Evolutionary conservation across 2,888 invertebrate genomes (phyloP), one percentile per base, ranked within the genome.

Genomic region (Acleris literana): DNA sequence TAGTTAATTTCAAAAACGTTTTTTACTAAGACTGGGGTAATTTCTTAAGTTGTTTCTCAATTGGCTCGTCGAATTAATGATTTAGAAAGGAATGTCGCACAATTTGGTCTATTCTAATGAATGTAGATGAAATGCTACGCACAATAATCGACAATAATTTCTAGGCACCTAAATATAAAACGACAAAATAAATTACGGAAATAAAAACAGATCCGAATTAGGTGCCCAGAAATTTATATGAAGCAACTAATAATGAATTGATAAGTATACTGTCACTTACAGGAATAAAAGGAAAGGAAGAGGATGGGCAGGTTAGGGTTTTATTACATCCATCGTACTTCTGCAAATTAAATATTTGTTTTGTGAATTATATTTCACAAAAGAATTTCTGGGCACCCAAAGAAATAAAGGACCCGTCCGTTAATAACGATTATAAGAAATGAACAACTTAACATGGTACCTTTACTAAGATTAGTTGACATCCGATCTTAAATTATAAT

Each of bases 271-370:
- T 43, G 53, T 61, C 51, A 82, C 75, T 77, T 75, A 77, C 79
- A 71, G 70, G 64, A 33, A 54, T 61, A 62, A 76, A 73, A 72
- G 75, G 71, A 72, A 77, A 80, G 77, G 74, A 77, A 76, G 68
- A 68, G 82, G 80, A 82, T 73, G 72, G 73, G 75, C 72, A 64
- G 69, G 71, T 74, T 63, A 68, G 68, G 70, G 69, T 72, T 75
- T 80, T 74, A 79, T 83, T 87, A 91, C 72, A 76, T 82, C 90
- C 91, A 92, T 80, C 92, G 90, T 65, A 92, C 88, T 86, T 92
- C 92, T 92, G 92, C 61, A 87, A 89, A 79, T 74, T 68, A 77
- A 82, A 76, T 65, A 68, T 71, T 72, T 17, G 29, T 46, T 44
- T 55, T 51, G 49, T 61, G 18, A 43, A 53, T 49, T 29, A 29